Percentiles rank a stretch among this genome's conserved stretches.
Evolutionary conservation across 2,113 vertebrate genomes (phyloP).

Genomic region (Nerophis lumbriciformis): DNA sequence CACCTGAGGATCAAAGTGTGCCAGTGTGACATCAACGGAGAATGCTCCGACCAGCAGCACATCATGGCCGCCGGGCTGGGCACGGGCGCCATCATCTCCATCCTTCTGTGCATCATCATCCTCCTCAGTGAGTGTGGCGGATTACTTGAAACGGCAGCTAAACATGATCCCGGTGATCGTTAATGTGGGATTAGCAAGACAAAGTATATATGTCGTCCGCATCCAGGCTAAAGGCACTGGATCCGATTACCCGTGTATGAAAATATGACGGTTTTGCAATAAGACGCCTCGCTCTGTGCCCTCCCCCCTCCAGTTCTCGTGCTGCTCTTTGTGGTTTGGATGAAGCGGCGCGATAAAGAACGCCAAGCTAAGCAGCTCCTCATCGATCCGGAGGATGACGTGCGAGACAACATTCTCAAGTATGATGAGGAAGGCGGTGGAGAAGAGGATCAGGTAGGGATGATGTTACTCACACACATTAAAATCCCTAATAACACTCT

Average conservation of each 20-base stretch:
- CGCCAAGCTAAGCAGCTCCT: constrained; percentile 93
- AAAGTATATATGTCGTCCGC: constrained; percentile 33
- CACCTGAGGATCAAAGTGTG: constrained; percentile 93
- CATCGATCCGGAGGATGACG: constrained; percentile 94
- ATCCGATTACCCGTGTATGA: constrained; percentile 51
- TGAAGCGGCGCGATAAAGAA: constrained; percentile 94
- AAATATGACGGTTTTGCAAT: constrained; percentile 47
- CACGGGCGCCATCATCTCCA: constrained; percentile 93
- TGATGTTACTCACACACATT: constrained; percentile 1
- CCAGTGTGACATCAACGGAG: constrained; percentile 88
- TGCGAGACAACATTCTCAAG: constrained; percentile 95
- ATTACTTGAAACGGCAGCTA: constrained; percentile 45
- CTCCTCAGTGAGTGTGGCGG: constrained; percentile 86
- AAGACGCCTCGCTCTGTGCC: constrained; percentile 15
- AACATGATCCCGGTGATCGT: constrained; percentile 40
- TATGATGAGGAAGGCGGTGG: constrained; percentile 98
- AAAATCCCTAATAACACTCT: background rate
- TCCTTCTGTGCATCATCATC: constrained; percentile 96
- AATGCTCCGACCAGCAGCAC: constrained; percentile 88
- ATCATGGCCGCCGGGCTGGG: constrained; percentile 90
- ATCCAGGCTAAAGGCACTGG: constrained; percentile 39
- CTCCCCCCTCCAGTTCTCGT: constrained; percentile 78
- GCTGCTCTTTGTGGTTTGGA: constrained; percentile 94
- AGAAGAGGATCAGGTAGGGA: constrained; percentile 93
- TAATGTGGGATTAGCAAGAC: constrained; percentile 53